Evolutionary conservation across 2,888 invertebrate genomes (phyloP).

Genomic region (Zygogramma bicolorata): DNA sequence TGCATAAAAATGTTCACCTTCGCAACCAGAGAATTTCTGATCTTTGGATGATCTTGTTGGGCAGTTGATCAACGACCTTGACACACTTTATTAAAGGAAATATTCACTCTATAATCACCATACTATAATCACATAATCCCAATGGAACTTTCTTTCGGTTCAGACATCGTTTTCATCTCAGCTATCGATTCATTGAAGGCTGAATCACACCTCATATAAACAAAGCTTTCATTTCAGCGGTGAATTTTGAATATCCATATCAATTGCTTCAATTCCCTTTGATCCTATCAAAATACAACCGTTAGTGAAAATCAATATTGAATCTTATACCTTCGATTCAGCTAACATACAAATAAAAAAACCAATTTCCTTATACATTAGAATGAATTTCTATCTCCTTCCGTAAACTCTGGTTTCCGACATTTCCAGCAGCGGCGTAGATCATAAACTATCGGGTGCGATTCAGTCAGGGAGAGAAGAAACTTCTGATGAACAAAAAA

Average conservation of each 20-base stretch:
- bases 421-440: background rate
- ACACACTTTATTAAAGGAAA: no score
- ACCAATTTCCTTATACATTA: slow-evolving; percentile 2
- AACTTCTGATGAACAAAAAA: no score
- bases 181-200: background rate
- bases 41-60: no score
- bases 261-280: slow-evolving; percentile 4
- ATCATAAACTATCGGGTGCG: background rate
- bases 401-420: background rate
- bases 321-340: background rate
- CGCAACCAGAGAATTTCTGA: no score
- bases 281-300: slow-evolving; percentile 7
- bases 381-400: slow-evolving; percentile 7
- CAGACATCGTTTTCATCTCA: background rate
- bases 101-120: no score
- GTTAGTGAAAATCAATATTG: slow-evolving; percentile 7
- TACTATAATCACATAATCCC: background rate
- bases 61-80: no score
- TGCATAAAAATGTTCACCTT: no score
- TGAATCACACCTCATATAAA: background rate
- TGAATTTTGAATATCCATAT: background rate
- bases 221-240: background rate
- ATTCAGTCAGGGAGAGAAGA: background rate
- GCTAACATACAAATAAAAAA: slow-evolving; percentile 5
- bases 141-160: background rate